Evolutionary conservation across 2,888 invertebrate species (phyloP), one percentile per base, ranked within the genome.

Genomic region (Boloria euphrosyne): DNA sequence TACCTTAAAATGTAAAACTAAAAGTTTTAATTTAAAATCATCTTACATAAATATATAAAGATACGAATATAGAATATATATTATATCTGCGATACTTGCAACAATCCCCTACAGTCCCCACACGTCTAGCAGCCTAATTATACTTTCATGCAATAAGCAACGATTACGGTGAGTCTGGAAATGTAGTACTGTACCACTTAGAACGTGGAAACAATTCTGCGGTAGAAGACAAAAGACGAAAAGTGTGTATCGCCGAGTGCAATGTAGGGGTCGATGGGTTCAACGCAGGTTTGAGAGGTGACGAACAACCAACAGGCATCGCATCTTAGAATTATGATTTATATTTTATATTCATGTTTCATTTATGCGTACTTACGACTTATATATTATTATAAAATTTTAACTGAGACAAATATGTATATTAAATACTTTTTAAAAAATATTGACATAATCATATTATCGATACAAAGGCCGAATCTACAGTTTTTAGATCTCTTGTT

Each of bases 141-240:
- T 58, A 31, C 17, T 0, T 17, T 49, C 4, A 16, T 17, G 17
- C 27, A 27, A 59, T 49, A 59, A 49, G 5, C 17, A 13, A 59
- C 17, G 58, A 13, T 22, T 13, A 17, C 22, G 17, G 58, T n/a
- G n/a, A 16, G 31, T 58, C 47, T 58, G 5, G 13, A 31, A 47
- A 27, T 31, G 46, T 27, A 47, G 50, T 60, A 60, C 50, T 43
- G 13, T 31, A 52, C 22, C 16, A 2, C n/a, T 18, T 22, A 51
- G 31, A 49, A 49, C 51, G 18, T 58, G 58, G 31, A 52, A 64
- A 64, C 52, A 55, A 62, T 17, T 16, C 43, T 46, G 38, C 18
- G 62, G 43, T 57, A 22, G 46, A 53, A 64, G 47, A 66, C 64
- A 58, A 64, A 66, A 64, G 66, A 67, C 46, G n/a, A 27, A 38